A percentile compares a stretch with the other conserved stretches of the same genome.
phyloP scores from a whole-genome alignment of 2,797 vertebrate species.

The Phalloptychus januarius region DNA sequence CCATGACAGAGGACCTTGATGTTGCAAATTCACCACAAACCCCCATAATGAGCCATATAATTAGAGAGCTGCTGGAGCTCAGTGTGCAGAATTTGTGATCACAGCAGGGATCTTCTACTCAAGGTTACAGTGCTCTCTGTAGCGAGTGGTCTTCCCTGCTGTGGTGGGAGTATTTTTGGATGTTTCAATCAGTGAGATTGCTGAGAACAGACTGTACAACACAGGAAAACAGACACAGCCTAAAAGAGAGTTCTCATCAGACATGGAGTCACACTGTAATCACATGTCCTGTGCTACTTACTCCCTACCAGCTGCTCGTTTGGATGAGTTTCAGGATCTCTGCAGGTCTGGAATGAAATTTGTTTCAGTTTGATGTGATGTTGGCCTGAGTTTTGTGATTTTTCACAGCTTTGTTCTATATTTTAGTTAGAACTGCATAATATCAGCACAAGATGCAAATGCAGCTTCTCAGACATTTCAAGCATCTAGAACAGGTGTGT shows the following conservation, averaged over 20 bases:
- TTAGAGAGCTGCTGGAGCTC: slow-evolving; percentile 50
- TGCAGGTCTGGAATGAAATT: neutral
- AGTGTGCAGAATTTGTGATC: slow-evolving; percentile 54
- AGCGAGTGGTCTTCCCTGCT: slow-evolving; percentile 40
- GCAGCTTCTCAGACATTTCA: neutral
- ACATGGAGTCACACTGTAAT: slow-evolving; percentile 14
- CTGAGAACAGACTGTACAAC: slow-evolving; percentile 21
- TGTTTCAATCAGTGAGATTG: slow-evolving; percentile 55
- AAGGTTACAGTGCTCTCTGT: slow-evolving; percentile 61
- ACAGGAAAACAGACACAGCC: slow-evolving; percentile 20
- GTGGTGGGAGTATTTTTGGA: slow-evolving; percentile 52
- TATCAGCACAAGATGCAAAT: neutral
- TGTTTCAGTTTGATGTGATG: neutral
- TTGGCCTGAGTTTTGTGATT: rapidly evolving
- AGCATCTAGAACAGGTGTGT: neutral
- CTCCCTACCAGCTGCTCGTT: slow-evolving; percentile 27
- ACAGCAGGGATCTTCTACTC: slow-evolving; percentile 62
- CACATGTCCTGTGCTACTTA: neutral
- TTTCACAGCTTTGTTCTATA: neutral
- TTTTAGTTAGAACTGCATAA: neutral
- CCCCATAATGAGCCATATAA: slow-evolving; percentile 57
- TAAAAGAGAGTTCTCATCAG: slow-evolving; percentile 41
- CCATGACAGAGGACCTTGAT: slow-evolving; percentile 43
- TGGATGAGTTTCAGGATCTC: neutral
- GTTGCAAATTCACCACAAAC: slow-evolving; percentile 21